phyloP scores from a whole-genome alignment of 2,888 invertebrate genomes.

The Ashinkailepas kermadecensis region DNA sequence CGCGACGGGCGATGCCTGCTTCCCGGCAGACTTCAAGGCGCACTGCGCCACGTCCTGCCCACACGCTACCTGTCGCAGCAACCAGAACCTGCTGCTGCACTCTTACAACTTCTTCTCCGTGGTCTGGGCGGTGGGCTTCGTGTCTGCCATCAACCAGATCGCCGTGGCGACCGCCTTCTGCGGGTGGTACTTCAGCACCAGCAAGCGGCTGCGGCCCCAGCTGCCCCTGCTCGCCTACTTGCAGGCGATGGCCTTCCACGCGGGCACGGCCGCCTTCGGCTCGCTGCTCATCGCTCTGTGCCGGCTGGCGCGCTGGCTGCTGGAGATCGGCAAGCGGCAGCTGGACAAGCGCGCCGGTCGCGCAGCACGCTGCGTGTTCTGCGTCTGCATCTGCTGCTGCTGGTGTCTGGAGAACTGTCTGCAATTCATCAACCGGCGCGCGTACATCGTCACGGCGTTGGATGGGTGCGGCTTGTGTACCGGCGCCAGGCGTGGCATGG shows the following conservation, averaged over 20 bases:
- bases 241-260: background rate
- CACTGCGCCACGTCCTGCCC: background rate
- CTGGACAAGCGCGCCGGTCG: background rate
- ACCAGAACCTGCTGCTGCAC: background rate
- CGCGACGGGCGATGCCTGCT: background rate
- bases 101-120: background rate
- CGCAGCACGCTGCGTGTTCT: background rate
- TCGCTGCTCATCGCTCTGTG: background rate
- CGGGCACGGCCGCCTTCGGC: conserved; percentile 4
- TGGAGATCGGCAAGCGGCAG: background rate
- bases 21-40: background rate
- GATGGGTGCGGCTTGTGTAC: background rate
- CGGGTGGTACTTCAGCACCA: conserved; percentile 1
- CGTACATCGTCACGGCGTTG: conserved; percentile 13
- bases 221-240: background rate
- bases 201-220: background rate
- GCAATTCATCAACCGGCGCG: conserved; percentile 5
- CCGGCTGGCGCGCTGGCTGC: background rate
- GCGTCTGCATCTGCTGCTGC: background rate
- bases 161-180: background rate
- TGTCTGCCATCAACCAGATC: conserved; percentile 1
- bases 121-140: background rate
- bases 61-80: background rate
- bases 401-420: background rate
- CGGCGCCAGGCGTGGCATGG: background rate